Percentiles rank a stretch among this genome's conserved stretches.
These are phyloP conservation scores for Aspidoscelis tigris DNA, from an alignment of 2,113 vertebrate species.

Conservation along the genomic window DNA sequence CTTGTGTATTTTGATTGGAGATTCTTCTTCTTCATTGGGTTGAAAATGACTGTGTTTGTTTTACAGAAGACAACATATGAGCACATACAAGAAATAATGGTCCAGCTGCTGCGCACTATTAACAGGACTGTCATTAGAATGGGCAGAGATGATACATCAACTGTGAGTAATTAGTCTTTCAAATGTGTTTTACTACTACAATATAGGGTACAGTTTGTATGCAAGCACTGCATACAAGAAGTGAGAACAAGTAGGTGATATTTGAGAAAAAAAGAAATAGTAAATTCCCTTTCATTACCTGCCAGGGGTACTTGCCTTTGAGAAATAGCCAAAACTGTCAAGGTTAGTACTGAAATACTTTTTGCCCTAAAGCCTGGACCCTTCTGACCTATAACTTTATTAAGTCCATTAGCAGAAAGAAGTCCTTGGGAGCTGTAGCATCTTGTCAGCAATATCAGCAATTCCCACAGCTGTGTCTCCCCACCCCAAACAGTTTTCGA, in stretches of 20 bases:
- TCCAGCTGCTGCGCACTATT: slow-evolving; percentile 87
- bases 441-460: no score
- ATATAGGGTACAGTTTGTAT: background rate
- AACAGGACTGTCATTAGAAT: slow-evolving; percentile 92
- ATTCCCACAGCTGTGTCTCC: no score
- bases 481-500: no score
- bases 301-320: background rate
- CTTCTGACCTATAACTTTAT: no score
- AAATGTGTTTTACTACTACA: background rate
- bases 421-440: no score
- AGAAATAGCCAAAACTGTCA: no score
- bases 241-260: background rate
- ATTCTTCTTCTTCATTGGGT: slow-evolving; percentile 22
- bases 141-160: slow-evolving; percentile 88
- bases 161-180: slow-evolving; percentile 83
- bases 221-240: background rate
- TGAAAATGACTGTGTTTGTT: slow-evolving; percentile 23
- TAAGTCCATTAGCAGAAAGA: no score
- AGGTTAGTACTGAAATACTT: no score
- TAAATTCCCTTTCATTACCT: background rate
- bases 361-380: no score
- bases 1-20: background rate
- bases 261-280: background rate
- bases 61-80: slow-evolving; percentile 87
- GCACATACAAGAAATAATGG: slow-evolving; percentile 92